phyloP scores from a whole-genome alignment of 2,113 vertebrate genomes.

The Trochalopteron elliotii region DNA sequence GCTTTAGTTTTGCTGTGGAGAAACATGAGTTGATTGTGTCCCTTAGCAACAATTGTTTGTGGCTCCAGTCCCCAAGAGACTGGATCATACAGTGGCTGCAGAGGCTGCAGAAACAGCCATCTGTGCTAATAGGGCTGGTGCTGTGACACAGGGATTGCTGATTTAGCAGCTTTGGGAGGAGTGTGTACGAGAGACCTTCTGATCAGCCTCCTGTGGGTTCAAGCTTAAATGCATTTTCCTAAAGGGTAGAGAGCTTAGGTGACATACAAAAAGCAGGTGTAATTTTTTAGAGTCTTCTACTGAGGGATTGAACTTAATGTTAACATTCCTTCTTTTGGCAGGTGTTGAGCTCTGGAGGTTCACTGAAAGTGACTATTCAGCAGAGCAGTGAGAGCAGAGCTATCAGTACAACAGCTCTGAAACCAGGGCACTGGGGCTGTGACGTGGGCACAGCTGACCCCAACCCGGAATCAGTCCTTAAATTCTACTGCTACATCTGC shows the following conservation, averaged over 20 bases:
- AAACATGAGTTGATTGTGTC: background rate
- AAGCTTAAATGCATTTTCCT: background rate
- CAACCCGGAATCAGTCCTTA: slow-evolving; percentile 69
- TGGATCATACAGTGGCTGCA: background rate
- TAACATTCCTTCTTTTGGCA: slow-evolving; percentile 15
- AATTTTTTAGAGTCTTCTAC: background rate
- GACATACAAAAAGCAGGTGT: background rate
- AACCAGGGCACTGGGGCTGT: slow-evolving; percentile 40
- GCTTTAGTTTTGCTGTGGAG: background rate
- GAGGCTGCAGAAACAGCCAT: background rate
- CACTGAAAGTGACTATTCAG: slow-evolving; percentile 95
- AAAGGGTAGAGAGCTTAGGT: background rate
- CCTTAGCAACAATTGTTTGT: background rate
- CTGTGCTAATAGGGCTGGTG: background rate
- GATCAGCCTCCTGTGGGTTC: background rate
- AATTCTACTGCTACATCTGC: slow-evolving; percentile 96
- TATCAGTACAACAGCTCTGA: slow-evolving; percentile 80
- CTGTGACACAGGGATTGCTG: background rate
- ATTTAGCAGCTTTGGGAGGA: background rate
- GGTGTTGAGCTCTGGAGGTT: slow-evolving; percentile 82
- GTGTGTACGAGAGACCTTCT: background rate
- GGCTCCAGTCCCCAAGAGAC: background rate
- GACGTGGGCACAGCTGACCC: slow-evolving; percentile 35
- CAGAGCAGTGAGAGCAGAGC: slow-evolving; percentile 89
- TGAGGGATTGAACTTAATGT: background rate